Conservation (phyloP, 64 coral and sea anemone species). For the Pachyseris speciosa region DNA sequence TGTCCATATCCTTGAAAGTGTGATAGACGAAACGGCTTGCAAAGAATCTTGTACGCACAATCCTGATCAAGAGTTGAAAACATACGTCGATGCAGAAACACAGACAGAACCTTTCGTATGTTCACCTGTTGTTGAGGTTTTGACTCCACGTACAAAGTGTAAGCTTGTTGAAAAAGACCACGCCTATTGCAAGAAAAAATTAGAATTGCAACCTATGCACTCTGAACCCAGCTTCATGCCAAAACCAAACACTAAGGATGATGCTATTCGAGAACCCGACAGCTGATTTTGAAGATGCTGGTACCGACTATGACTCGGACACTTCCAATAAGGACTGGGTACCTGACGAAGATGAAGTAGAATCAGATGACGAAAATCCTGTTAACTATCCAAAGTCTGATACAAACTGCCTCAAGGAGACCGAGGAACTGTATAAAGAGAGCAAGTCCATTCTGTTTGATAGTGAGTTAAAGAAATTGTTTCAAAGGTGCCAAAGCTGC, state of each 20-base stretch:
- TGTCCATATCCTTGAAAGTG: neutral
- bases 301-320: constrained; percentile 19
- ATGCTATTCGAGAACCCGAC: neutral
- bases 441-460: constrained; percentile 5
- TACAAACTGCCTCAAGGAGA: constrained; percentile 41
- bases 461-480: neutral
- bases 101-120: neutral
- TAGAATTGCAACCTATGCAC: neutral
- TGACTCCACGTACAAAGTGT: neutral
- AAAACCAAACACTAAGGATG: neutral
- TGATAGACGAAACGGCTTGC: neutral
- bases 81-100: neutral
- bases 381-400: neutral
- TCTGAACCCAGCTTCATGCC: neutral
- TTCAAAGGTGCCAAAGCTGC: constrained; percentile 14
- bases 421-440: constrained; percentile 18
- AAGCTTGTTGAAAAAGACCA: constrained; percentile 1
- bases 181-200: constrained; percentile 6
- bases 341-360: constrained; percentile 11
- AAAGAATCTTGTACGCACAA: too few species aligned
- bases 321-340: constrained; percentile 29
- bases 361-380: constrained; percentile 46
- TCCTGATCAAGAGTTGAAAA: too few species aligned
- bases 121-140: neutral
- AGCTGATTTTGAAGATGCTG: neutral